Evolutionary conservation across 2,797 vertebrate genomes (phyloP).

Genomic region (Amphiprion clarkii): DNA sequence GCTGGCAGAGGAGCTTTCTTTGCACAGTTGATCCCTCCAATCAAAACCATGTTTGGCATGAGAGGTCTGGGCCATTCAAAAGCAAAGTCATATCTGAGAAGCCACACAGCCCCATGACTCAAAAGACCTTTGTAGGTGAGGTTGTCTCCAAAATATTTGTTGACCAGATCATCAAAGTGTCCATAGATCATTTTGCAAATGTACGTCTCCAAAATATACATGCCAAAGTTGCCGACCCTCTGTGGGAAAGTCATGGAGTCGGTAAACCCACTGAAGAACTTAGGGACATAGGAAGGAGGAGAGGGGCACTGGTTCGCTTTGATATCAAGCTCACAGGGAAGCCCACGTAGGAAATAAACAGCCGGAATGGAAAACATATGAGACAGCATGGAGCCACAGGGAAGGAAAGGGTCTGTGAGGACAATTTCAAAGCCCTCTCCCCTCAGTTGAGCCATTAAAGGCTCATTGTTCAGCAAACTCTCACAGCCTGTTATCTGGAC

Average conservation of each 20-base stretch:
- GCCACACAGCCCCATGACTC: conserved; percentile 79
- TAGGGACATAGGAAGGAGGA: conserved; percentile 81
- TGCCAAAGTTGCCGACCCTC: conserved; percentile 76
- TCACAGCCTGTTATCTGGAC: conserved; percentile 74
- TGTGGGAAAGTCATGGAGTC: conserved; percentile 80
- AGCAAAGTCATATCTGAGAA: conserved; percentile 85
- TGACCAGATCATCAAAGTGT: conserved; percentile 77
- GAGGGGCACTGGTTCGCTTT: conserved; percentile 76
- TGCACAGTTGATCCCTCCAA: conserved; percentile 90
- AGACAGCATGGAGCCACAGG: conserved; percentile 83
- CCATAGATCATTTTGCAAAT: conserved; percentile 61
- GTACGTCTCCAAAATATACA: conserved; percentile 51
- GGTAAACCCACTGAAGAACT: conserved; percentile 55
- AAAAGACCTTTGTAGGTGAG: conserved; percentile 75
- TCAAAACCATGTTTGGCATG: conserved; percentile 89
- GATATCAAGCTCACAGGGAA: conserved; percentile 80
- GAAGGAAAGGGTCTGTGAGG: conserved; percentile 86
- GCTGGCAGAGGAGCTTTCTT: conserved; percentile 73
- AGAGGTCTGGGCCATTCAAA: conserved; percentile 86
- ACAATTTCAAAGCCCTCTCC: conserved; percentile 70
- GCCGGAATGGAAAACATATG: conserved; percentile 77
- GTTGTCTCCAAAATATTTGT: conserved; percentile 57
- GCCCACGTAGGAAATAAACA: conserved; percentile 79
- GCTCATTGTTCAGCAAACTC: conserved; percentile 71
- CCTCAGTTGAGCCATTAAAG: conserved; percentile 73